Evolutionary conservation across 2,113 vertebrate species (phyloP), one percentile per base, ranked within the genome.

Genomic region (Rissa tridactyla): DNA sequence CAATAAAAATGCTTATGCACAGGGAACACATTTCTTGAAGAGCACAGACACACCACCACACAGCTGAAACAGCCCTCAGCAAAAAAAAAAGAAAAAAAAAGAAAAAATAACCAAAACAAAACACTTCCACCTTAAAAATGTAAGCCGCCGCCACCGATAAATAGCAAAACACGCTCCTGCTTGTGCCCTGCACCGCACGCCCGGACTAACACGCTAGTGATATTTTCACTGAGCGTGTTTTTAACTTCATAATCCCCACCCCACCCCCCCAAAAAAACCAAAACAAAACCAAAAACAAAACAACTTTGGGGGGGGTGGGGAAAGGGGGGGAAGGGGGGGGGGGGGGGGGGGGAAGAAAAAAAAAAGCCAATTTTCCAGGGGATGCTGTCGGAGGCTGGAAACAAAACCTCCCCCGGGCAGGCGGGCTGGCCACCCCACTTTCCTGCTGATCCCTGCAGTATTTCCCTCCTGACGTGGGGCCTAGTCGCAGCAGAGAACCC

Each of bases 401-500:
- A 94, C 82, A 80, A 73, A 88, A 75, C 90, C 68, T 38, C 76
- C 9, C 4, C 9, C 71, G 15, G 16, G 46, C 82, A 36, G 44
- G 60, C 61, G 38, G 80, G 65, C 36, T 12, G 64, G 58, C 52
- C 26, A 44, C 87, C 40, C 75, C 92, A 86, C 91, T 80, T 88
- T 80, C 73, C 88, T 91, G 82, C 93, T 86, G 78, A 94, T 62
- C 90, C 92, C 92, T 66, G 93, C 93, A 90, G 86, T 82, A 77
- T 94, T 91, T 79, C 54, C 82, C 79, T 97, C 91, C 65, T 69
- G 93, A 78, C 87, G 81, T 36, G 77, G 70, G 93, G 90, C 93
- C 97, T 94, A 88, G 11, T 58, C 36, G n/a, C 42, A 72, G 79
- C 38, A 40, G 60, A 82, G 79, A 92, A 91, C 71, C 42, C 20